Evolutionary conservation across 2,888 invertebrate species (phyloP), one percentile per base, ranked within the genome.

Genomic region (Scaptomyza reducta): DNA sequence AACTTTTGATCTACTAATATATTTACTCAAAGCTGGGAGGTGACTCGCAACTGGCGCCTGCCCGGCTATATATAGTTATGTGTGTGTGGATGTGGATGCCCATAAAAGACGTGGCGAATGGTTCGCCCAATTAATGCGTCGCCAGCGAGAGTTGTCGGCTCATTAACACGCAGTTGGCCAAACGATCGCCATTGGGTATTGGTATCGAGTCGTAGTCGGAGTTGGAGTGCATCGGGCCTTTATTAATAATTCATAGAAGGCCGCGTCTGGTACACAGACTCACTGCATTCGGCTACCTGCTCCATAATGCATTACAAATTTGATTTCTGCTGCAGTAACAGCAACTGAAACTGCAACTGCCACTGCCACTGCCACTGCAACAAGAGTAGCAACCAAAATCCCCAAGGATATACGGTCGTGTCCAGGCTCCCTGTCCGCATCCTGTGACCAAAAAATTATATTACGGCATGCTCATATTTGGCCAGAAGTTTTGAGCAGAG

Each of bases 241-340:
- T 85, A 81, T 81, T 85, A 81, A 82, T 82, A 82, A 83, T 83
- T 83, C 80, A 83, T 83, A 67, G 81, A 70, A 73, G 57, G 16
- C 16, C 16, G 16, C 5, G 9, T 60, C 51, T 72, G 56, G 49
- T 65, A 38, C 54, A 41, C 42, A 14, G 44, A 27, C 62, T 47
- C 61, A 18, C 71, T 47, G 63, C 62, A 49, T 27, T 57, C 47
- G 47, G 44, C 40, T 31, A 35, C 62, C 83, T 82, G 54, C 70
- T 86, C 78, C 86, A 86, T 86, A 82, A 86, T 82, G 86, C 82
- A 82, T 82, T 83, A 82, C 79, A 79, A 83, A 71, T 80, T 83
- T 64, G 79, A 72, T 74, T 69, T 62, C 69, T 22, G 45, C 53
- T 38, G 42, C 69, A 18, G 42, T 18, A 41, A 42, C 53, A 14